Evolutionary conservation across 2,797 vertebrate species (phyloP).

Genomic region (Margarornis squamiger): DNA sequence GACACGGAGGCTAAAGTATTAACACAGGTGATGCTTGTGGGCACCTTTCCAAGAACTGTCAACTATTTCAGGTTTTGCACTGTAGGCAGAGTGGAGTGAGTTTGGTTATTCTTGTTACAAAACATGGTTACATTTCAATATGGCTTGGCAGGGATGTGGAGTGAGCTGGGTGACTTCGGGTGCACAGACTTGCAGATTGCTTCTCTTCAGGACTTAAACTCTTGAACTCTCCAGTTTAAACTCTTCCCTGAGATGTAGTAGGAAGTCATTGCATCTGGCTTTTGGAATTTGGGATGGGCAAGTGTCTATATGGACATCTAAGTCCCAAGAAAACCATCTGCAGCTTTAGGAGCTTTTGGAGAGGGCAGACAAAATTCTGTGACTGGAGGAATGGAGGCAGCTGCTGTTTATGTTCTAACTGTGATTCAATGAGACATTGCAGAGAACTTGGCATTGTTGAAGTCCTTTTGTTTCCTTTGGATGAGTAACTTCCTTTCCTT

Average conservation of each 20-base stretch:
- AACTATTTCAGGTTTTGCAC: background rate
- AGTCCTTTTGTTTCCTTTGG: background rate
- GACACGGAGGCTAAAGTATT: background rate
- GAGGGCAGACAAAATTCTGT: background rate
- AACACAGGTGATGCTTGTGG: background rate
- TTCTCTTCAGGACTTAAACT: background rate
- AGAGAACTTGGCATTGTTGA: background rate
- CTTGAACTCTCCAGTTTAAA: background rate
- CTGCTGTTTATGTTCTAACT: background rate
- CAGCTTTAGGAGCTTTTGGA: background rate
- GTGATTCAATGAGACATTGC: background rate
- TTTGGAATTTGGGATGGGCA: background rate
- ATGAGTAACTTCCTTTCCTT: background rate
- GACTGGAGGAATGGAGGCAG: background rate
- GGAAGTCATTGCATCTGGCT: background rate
- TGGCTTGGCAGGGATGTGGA: background rate
- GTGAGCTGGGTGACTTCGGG: background rate
- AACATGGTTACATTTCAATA: background rate
- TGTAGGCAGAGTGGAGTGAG: background rate
- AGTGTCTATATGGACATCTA: background rate
- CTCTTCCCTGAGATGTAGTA: background rate
- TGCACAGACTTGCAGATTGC: background rate
- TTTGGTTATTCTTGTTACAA: background rate
- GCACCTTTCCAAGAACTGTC: background rate
- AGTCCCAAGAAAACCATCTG: background rate